Evolutionary conservation across 2,797 vertebrate genomes (phyloP), one percentile per base, ranked within the genome.

Genomic region (Phrynocephalus forsythii): DNA sequence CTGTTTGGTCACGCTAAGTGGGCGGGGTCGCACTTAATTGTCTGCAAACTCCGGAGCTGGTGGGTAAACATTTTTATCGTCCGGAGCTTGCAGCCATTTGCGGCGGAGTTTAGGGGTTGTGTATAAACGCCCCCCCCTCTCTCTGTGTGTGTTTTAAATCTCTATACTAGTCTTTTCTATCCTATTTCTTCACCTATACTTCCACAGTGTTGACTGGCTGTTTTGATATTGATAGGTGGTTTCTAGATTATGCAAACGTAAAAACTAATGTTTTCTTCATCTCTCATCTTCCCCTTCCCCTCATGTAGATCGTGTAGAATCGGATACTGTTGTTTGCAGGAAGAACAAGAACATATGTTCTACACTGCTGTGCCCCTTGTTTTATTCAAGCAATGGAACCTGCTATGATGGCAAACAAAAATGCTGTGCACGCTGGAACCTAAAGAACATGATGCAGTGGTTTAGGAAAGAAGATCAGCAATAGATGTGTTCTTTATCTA

Each of bases 321-420:
- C 52, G 5, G 83, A 84, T 22, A 84, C 83, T 0, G 24, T 76
- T 16, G 28, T 2, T 10, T 84, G 83, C 52, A 9, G 10, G 33
- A 76, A 5, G 15, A 20, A 84, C 4, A 18, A n/a, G 52, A 84
- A 84, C 26, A 38, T 84, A 15, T 84, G 83, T 48, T 56, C 72
- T 30, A 84, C 72, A 18, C 44, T 84, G 52, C 1, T 84, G 4
- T 84, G 83, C 72, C 83, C 83, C 56, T 2, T 84, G 1, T 84
- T 75, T 38, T 76, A 84, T 44, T 15, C 3, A 28, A 1, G 1
- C n/a, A 66, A n/a, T n/a, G 83, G 83, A 76, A 84, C 83, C 33
- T 84, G 83, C 44, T 84, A 44, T 9, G 15, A 48, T 5, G 56
- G 73, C 10, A 44, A n/a, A 6, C 83, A 84, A 5, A 84, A 84